Percentiles rank a stretch among this genome's conserved stretches.
phyloP scores from a whole-genome alignment of 2,113 vertebrate genomes.

The Poecile atricapillus region DNA sequence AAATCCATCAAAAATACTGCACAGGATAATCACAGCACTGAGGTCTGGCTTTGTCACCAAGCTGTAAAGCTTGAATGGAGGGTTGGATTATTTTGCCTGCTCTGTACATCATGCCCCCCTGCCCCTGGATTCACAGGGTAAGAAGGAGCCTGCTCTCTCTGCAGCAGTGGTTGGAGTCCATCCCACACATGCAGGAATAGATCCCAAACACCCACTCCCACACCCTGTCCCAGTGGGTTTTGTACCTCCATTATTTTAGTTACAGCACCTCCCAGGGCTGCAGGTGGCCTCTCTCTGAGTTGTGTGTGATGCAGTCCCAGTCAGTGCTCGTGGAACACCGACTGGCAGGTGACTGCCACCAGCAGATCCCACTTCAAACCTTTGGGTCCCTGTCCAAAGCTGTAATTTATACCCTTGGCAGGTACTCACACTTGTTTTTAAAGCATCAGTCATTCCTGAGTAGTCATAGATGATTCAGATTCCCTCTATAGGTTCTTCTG shows the following conservation, averaged over 20 bases:
- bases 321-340: neutral
- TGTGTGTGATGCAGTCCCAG: neutral
- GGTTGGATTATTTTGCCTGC: neutral
- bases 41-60: neutral
- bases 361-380: neutral
- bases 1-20: neutral
- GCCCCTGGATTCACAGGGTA: neutral
- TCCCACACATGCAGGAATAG: neutral
- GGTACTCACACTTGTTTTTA: slow-evolving; percentile 41
- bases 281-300: neutral
- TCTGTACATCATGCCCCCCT: neutral
- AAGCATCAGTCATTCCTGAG: slow-evolving; percentile 67
- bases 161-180: neutral
- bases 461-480: slow-evolving; percentile 65
- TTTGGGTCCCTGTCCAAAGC: neutral
- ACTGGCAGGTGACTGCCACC: neutral
- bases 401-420: slow-evolving; percentile 69
- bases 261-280: neutral
- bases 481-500: slow-evolving; percentile 61
- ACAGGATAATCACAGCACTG: neutral
- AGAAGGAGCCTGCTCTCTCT: neutral
- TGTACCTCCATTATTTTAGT: neutral
- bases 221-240: neutral
- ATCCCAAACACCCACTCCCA: neutral
- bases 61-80: neutral